Evolutionary conservation across 2,797 vertebrate species (phyloP), one percentile per base, ranked within the genome.

Genomic region (Anas flavirostris): DNA sequence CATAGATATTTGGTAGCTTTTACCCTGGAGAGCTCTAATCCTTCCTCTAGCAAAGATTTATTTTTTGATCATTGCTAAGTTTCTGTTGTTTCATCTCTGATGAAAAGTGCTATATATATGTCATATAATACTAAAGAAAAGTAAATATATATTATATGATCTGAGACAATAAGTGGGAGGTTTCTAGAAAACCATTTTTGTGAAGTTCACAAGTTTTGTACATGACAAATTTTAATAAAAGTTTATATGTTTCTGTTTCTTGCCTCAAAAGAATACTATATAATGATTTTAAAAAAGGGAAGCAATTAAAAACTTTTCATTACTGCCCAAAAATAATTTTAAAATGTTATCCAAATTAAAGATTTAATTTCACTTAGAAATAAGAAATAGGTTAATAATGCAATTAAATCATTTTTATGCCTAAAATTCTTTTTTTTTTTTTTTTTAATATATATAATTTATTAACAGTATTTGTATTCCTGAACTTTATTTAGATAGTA

Each of bases 251-350:
- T 48, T 60, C 25, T 60, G 14, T 28, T 46, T 58, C 29, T 58
- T 70, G 7, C 4, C 17, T 77, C 8, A 60, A 66, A 31, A 58
- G 3, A 69, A 43, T 56, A 16, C 0, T 63, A 37, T 2, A 62
- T 73, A 91, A 56, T 76, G 0, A 43, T 21, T 13, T 4, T 9
- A 16, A 23, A 82, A 82, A 2, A 1, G 25, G 28, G 0, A 39
- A 52, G 16, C 50, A 41, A 63, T 41, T 29, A 12, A 18, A 26
- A 63, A 7, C 25, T 63, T 63, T 62, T 62, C 25, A 12, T 39
- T 62, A 50, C 11, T 63, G 26, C 29, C 60, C 29, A 41, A 19
- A 63, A 26, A 6, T 17, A 13, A 48, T 48, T 48, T 48, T 48
- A 48, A 23, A 26, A 28, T 23, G 3, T 37, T 55, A 72, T 21